Base-by-base conservation (phyloP, 2,113 vertebrate genomes). In the Poeciliopsis prolifica region DNA sequence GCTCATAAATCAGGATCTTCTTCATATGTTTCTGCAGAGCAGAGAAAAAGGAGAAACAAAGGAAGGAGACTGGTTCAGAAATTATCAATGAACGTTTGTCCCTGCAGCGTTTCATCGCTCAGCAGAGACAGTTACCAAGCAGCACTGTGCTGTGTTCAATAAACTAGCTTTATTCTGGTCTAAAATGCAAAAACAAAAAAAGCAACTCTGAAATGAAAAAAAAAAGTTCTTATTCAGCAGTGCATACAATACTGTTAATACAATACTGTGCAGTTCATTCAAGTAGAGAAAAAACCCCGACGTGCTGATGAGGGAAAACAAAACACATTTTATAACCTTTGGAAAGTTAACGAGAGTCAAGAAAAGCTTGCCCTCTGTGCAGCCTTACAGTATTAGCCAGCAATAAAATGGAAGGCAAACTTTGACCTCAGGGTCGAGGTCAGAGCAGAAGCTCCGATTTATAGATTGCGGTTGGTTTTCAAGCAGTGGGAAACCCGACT, bases 161-260 rank as follows among this genome's bases (percentile, higher is more conserved):
- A 89, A 89, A 90, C 82, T 82, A 86, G 68, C 83, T 92, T 92
- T 93, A 93, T 91, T 92, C 74, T 54, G 58, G 4, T 65, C 63
- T 60, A 74, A 77, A 82, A 71, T 29, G 29, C 72, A n/a, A 51
- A 40, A 81, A 77, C 72, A 69, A 65, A 66, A 44, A 48, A 19
- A 48, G 40, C 12, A 84, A 67, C 77, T 78, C 78, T 63, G 61
- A 79, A 64, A 75, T 71, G 83, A 87, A 81, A 80, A 29, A 29
- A 29, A 29, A 29, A 29, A 29, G 68, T 54, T 35, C n/a, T 58
- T 12, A 61, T 17, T 3, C 2, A 70, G 33, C 60, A 78, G 22
- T 62, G 48, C 29, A 31, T 78, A 71, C 79, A 80, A 35, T 35
- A 35, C 33, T 35, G 33, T 44, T 24, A 67, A 66, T 54, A 68